Conservation (phyloP, 1,140 invertebrate species). For the Microvelia longipes region DNA sequence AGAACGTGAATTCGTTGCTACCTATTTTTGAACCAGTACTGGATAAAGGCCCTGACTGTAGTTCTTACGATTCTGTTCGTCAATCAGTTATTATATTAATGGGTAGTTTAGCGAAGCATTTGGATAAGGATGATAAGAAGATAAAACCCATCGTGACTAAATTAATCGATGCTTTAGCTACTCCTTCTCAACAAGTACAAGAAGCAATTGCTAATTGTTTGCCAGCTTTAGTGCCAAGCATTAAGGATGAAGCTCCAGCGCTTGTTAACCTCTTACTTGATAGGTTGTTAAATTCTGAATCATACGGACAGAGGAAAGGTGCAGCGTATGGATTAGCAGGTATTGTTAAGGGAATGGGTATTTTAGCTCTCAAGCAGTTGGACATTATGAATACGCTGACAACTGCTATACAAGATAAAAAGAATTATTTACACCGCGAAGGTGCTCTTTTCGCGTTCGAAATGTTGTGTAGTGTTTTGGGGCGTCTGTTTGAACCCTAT, state of each 20-base stretch:
- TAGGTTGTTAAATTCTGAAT: slow-evolving; percentile 79
- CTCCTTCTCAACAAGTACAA: slow-evolving; percentile 93
- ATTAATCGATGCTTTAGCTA: slow-evolving; percentile 79
- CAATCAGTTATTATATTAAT: slow-evolving; percentile 94
- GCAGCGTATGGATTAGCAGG: slow-evolving; percentile 80
- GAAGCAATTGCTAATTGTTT: slow-evolving; percentile 94
- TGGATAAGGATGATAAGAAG: slow-evolving; percentile 75
- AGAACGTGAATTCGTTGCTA: slow-evolving; percentile 53
- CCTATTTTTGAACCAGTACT: slow-evolving; percentile 82
- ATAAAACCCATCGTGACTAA: slow-evolving; percentile 83
- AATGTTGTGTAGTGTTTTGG: slow-evolving; percentile 88
- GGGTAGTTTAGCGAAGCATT: slow-evolving; percentile 86
- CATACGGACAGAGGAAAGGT: slow-evolving; percentile 90
- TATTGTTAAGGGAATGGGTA: slow-evolving; percentile 57
- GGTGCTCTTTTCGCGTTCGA: slow-evolving; percentile 95
- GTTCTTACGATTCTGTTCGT: slow-evolving; percentile 79
- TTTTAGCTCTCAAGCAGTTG: slow-evolving; percentile 83
- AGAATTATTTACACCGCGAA: slow-evolving; percentile 83
- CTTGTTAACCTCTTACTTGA: slow-evolving; percentile 78
- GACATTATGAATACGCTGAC: slow-evolving; percentile 91
- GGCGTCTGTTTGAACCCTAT: slow-evolving; percentile 94
- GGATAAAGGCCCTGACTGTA: slow-evolving; percentile 74
- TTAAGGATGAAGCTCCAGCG: slow-evolving; percentile 74
- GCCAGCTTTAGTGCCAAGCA: slow-evolving; percentile 77
- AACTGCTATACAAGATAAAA: slow-evolving; percentile 90